phyloP scores from a whole-genome alignment of 2,797 vertebrate species.

The Darevskia mixta region DNA sequence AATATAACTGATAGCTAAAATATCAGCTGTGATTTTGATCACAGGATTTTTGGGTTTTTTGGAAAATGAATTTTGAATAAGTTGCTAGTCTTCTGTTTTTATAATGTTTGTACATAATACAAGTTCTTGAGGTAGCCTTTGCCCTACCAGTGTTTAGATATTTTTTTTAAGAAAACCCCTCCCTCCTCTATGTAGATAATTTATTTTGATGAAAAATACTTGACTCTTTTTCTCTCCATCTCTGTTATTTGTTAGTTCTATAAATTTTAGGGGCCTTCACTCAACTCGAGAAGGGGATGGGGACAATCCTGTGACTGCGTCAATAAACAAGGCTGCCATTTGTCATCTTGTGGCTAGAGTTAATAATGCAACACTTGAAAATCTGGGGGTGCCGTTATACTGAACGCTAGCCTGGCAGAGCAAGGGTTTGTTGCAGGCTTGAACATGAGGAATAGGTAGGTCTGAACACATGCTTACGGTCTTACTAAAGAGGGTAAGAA shows the following conservation, averaged over 20 bases:
- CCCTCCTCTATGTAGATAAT: conserved; percentile 73
- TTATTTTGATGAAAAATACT: conserved; percentile 82
- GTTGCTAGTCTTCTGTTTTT: conserved; percentile 84
- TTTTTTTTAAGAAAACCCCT: conserved; percentile 57
- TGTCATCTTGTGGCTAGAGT: conserved; percentile 66
- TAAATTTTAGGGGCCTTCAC: conserved; percentile 76
- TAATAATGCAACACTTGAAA: conserved; percentile 61
- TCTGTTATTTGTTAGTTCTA: conserved; percentile 73
- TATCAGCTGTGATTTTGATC: conserved; percentile 68
- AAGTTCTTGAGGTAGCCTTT: conserved; percentile 85
- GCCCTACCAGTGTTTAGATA: conserved; percentile 80
- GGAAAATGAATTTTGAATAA: conserved; percentile 76
- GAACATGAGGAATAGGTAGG: no score
- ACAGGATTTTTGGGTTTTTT: conserved; percentile 75
- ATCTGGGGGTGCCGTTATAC: conserved; percentile 46
- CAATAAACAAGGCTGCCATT: conserved; percentile 79
- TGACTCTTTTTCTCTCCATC: conserved; percentile 69
- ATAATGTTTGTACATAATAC: conserved; percentile 89
- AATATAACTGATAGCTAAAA: conserved; percentile 72
- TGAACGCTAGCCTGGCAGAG: conserved; percentile 28
- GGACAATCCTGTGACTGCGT: conserved; percentile 73
- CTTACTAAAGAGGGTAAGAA: neutral
- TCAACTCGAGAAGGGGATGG: conserved; percentile 72
- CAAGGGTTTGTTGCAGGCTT: neutral
- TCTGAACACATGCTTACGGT: neutral